Percentiles rank a stretch among this genome's conserved stretches.
phyloP scores from a whole-genome alignment of 2,113 vertebrate genomes.

The Hoplias malabaricus region DNA sequence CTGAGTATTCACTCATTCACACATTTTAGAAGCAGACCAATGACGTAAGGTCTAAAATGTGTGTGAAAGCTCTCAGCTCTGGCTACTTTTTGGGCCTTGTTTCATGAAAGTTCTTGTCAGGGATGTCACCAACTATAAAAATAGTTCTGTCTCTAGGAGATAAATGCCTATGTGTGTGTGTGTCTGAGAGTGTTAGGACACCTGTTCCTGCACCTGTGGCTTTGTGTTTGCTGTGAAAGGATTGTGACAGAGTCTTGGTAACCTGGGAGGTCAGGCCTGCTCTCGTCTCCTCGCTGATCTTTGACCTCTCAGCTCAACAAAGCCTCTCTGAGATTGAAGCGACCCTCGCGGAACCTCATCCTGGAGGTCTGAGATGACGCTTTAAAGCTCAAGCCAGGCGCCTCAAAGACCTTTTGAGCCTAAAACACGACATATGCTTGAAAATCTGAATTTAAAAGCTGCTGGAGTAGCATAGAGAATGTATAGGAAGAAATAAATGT shows the following conservation, averaged over 20 bases:
- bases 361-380: slow-evolving; percentile 32
- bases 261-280: slow-evolving; percentile 41
- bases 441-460: too few species aligned
- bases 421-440: too few species aligned
- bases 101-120: not conserved
- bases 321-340: slow-evolving; percentile 54
- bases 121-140: slow-evolving; percentile 13
- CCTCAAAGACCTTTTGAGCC: not conserved
- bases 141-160: slow-evolving; percentile 6
- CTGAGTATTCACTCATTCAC: too few species aligned
- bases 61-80: too few species aligned
- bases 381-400: slow-evolving; percentile 46
- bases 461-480: too few species aligned
- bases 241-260: not conserved
- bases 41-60: too few species aligned
- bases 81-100: not conserved
- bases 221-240: slow-evolving; percentile 36
- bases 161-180: slow-evolving; percentile 22
- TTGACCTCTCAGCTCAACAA: slow-evolving; percentile 33
- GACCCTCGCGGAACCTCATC: too few species aligned
- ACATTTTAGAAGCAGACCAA: too few species aligned
- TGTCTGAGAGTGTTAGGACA: too few species aligned
- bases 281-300: slow-evolving; percentile 51
- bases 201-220: slow-evolving; percentile 35
- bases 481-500: too few species aligned